Evolutionary conservation across 2,113 vertebrate genomes (phyloP), one percentile per base, ranked within the genome.

Genomic region (Lasiurus cinereus): DNA sequence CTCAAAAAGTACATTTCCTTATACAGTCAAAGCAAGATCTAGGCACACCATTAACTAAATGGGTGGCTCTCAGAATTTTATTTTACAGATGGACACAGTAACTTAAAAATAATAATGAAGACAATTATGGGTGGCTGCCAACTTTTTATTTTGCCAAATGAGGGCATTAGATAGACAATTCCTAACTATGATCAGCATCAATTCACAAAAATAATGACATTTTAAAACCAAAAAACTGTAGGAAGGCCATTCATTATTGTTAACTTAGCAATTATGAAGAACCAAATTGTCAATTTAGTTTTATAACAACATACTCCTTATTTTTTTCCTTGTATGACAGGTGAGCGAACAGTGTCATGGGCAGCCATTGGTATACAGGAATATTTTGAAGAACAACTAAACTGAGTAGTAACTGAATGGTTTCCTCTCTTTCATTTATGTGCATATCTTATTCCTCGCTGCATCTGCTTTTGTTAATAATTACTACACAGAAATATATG

Each of bases 201-300:
- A 50, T 83, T 92, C 50, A 43, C n/a, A 33, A 88, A 95, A 94
- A n/a, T 46, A 95, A 83, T 36, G 59, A 33, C n/a, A 62, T 92
- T 88, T 88, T 88, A 83, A 50, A 76, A 22, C 11, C 5, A 48
- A 76, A 48, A 59, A 90, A 43, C 73, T 50, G 15, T 43, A 39
- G 13, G 69, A 77, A 88, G 33, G 33, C 8, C 33, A 54, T 56
- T 83, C 21, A 22, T 74, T 72, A 59, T 56, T 22, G n/a, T 50
- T 54, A 91, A 18, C 13, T 39, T 92, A 88, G 56, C 83, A 50
- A 50, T 19, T 48, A 54, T 46, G 43, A 87, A 24, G 27, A 56
- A 22, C n/a, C 27, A 10, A 29, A 56, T 21, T 67, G 80, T 56
- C 54, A 39, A 7, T 29, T 62, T 59, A 52, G 33, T 21, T 36